phyloP scores from a whole-genome alignment of 2,797 vertebrate genomes.

The Spea hammondii region DNA sequence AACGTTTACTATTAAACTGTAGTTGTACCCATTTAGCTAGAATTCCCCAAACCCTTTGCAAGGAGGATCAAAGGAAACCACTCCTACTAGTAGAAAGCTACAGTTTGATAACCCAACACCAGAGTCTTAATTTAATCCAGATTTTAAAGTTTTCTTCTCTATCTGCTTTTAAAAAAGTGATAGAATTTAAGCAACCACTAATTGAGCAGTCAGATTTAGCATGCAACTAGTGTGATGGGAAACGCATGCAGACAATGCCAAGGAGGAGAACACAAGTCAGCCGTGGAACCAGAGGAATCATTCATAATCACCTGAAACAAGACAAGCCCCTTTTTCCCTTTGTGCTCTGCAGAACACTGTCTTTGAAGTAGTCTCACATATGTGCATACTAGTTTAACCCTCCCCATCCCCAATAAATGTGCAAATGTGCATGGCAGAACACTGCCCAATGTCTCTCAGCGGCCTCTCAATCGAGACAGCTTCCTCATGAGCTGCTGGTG shows the following conservation, averaged over 20 bases:
- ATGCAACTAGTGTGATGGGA: no score
- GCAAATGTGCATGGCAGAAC: conserved; percentile 62
- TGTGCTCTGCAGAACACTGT: conserved; percentile 11
- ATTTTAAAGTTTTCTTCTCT: no score
- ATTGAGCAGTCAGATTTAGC: no score
- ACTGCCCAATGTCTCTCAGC: conserved; percentile 60
- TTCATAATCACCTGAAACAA: conserved; percentile 36
- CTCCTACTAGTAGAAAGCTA: no score
- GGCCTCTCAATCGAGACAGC: conserved; percentile 83
- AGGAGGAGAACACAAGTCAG: conserved; percentile 42
- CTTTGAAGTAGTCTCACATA: conserved; percentile 19
- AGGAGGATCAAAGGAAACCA: no score
- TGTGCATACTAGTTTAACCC: conserved; percentile 29
- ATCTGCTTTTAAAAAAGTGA: no score
- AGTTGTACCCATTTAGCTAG: no score
- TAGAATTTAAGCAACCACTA: no score
- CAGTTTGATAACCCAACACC: no score
- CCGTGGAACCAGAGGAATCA: conserved; percentile 35
- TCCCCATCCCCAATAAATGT: conserved; percentile 60
- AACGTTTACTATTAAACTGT: no score
- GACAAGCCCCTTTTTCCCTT: conserved; percentile 27
- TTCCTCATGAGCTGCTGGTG: conserved; percentile 83
- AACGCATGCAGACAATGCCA: conserved; percentile 13
- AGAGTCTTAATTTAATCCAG: no score
- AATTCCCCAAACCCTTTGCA: no score